Evolutionary conservation across 2,113 vertebrate species (phyloP).

Genomic region (Hiodon alosoides): DNA sequence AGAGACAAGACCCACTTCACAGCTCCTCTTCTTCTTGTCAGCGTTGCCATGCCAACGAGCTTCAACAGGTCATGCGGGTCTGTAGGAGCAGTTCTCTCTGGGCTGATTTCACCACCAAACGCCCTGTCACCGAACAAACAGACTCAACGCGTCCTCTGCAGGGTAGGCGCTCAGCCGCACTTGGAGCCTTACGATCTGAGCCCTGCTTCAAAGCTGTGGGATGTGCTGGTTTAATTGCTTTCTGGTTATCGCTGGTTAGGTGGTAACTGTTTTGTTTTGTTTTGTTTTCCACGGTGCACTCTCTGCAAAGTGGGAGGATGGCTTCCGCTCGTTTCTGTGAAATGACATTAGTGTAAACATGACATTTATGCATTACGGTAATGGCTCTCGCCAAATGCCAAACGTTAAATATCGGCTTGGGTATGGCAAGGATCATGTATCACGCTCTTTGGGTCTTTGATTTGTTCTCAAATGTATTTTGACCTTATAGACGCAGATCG

Average conservation of each 20-base stretch:
- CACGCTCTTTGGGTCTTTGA: not conserved
- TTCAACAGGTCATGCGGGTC: slow-evolving; percentile 56
- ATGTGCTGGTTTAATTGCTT: not conserved
- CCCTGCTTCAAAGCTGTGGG: not conserved
- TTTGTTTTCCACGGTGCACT: not conserved
- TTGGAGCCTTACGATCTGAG: not conserved
- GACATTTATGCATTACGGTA: slow-evolving; percentile 13
- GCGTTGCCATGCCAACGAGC: slow-evolving; percentile 61
- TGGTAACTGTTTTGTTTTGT: not conserved
- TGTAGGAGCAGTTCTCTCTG: slow-evolving; percentile 26
- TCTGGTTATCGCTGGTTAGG: not conserved
- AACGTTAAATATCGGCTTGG: slow-evolving; percentile 3
- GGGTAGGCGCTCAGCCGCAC: not conserved
- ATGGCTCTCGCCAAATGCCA: slow-evolving; percentile 12
- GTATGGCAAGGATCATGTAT: not conserved
- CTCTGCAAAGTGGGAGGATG: not conserved
- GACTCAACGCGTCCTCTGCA: not conserved
- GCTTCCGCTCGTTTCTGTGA: slow-evolving; percentile 1
- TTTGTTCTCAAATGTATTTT: not conserved
- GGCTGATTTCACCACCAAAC: slow-evolving; percentile 3
- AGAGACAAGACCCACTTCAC: slow-evolving; percentile 43
- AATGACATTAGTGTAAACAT: slow-evolving; percentile 17
- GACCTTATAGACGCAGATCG: not conserved
- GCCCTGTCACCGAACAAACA: slow-evolving; percentile 6
- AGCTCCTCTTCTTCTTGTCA: slow-evolving; percentile 39